phyloP scores from a whole-genome alignment of 2,797 vertebrate species.

The Benthosema pterotum region DNA sequence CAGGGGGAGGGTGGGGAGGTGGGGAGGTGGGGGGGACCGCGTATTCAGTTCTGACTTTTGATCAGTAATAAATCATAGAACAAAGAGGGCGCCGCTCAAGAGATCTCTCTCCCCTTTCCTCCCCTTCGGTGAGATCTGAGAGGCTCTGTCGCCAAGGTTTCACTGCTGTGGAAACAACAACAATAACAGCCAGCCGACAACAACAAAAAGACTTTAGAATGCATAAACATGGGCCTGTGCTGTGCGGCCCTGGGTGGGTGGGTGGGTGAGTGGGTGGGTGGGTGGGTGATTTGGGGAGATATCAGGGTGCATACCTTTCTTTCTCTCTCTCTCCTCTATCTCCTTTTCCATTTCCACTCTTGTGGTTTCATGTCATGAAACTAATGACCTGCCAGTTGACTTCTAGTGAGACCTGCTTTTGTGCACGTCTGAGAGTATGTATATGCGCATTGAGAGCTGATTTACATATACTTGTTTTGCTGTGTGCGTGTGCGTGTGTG shows the following conservation, averaged over 20 bases:
- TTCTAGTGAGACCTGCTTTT: constrained; percentile 59
- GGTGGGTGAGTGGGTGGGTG: constrained; percentile 53
- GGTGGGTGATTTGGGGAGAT: constrained; percentile 50
- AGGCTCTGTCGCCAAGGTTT: constrained; percentile 46
- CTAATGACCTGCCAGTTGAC: constrained; percentile 83
- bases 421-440: constrained; percentile 39
- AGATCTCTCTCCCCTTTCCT: constrained; percentile 36
- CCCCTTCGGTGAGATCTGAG: constrained; percentile 60
- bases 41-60: constrained; percentile 54
- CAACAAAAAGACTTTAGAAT: constrained; percentile 76
- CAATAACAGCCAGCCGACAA: constrained; percentile 65
- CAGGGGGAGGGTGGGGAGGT: constrained; percentile 1
- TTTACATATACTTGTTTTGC: too few species aligned
- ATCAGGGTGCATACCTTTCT: constrained; percentile 55
- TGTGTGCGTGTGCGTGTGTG: constrained; percentile 39
- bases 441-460: background rate
- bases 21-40: constrained; percentile 20
- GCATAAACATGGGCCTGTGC: constrained; percentile 63
- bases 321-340: constrained; percentile 33
- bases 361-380: constrained; percentile 75
- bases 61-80: constrained; percentile 69
- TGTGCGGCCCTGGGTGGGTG: constrained; percentile 53
- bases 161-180: constrained; percentile 56
- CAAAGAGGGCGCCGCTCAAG: constrained; percentile 64
- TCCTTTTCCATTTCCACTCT: constrained; percentile 38